Base-by-base conservation (phyloP, 2,888 invertebrate genomes). In the Syrphus vitripennis region DNA sequence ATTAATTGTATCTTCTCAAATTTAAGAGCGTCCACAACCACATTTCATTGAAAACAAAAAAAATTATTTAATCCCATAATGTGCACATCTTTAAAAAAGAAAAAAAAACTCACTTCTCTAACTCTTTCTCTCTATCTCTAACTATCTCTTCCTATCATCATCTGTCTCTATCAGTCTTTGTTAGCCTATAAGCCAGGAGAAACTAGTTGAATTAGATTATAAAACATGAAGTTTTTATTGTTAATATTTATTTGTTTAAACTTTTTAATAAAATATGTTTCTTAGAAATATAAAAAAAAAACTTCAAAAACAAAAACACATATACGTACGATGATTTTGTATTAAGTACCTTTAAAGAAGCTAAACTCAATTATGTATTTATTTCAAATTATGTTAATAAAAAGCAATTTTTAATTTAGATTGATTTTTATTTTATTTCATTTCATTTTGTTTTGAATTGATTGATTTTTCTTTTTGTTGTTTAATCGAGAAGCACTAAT, bases 11-110 rank as follows among this genome's bases (percentile, higher is more conserved):
- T 78, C 72, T 86, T 82, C 74, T 82, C 78, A 71, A 72, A 81
- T 75, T 71, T 81, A 86, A 78, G 86, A 86, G 77, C 77, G 77
- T 86, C 84, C 81, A 80, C 84, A 76, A 84, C 71, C 80, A 84
- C 53, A 72, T 84, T 80, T 83, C 74, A 83, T 83, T 53, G 69
- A 83, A 42, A 65, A 45, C n/a, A n/a, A n/a, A n/a, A n/a, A n/a
- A 9, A 57, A 57, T 79, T 65, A 71, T 84, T 84, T 80, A 80
- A 65, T 71, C 75, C 67, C 79, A 84, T n/a, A 76, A 42, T 61
- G 45, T 80, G 83, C 75, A 84, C 79, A 79, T 71, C 61, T 31
- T 50, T 63, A 40, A 34, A 65, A 59, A 71, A 26, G 50, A 63
- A 24, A 37, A 37, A 72, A 21, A 69, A 50, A 16, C 7, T 42